Evolutionary conservation across 2,113 vertebrate genomes (phyloP).

Genomic region (Atherinomorus stipes): DNA sequence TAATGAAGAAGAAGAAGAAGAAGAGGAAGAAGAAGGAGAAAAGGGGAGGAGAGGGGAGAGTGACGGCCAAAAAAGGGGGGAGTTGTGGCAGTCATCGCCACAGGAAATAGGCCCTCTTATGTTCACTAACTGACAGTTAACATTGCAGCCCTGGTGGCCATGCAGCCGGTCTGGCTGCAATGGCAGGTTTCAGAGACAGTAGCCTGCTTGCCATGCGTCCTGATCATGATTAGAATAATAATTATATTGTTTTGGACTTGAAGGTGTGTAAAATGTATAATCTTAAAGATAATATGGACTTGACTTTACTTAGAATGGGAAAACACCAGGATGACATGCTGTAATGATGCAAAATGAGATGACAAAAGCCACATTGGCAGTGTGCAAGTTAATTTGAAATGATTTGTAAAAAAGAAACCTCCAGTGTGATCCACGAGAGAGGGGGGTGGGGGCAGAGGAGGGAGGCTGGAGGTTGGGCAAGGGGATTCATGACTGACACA

Average conservation of each 20-base stretch:
- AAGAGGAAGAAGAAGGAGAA: slow-evolving; percentile 17
- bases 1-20: slow-evolving; percentile 27
- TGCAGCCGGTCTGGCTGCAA: slow-evolving; percentile 30
- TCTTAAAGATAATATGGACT: neutral
- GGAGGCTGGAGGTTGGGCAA: slow-evolving; percentile 49
- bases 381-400: slow-evolving; percentile 25
- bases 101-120: slow-evolving; percentile 72
- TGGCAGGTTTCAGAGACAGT: slow-evolving; percentile 22
- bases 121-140: slow-evolving; percentile 60
- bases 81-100: slow-evolving; percentile 61
- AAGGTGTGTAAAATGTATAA: neutral
- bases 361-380: neutral
- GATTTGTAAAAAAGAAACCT: slow-evolving; percentile 55
- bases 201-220: slow-evolving; percentile 25
- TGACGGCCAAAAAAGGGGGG: slow-evolving; percentile 62
- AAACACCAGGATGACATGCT: neutral
- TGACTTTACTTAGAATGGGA: neutral
- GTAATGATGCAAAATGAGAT: neutral
- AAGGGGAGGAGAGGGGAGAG: slow-evolving; percentile 58
- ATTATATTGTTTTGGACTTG: slow-evolving; percentile 11
- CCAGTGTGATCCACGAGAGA: slow-evolving; percentile 37
- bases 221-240: slow-evolving; percentile 52
- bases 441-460: slow-evolving; percentile 8
- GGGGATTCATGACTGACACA: slow-evolving; percentile 76
- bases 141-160: slow-evolving; percentile 53